Conservation (phyloP, 2,113 vertebrate species). For the Petrocephalus microphthalmus region DNA sequence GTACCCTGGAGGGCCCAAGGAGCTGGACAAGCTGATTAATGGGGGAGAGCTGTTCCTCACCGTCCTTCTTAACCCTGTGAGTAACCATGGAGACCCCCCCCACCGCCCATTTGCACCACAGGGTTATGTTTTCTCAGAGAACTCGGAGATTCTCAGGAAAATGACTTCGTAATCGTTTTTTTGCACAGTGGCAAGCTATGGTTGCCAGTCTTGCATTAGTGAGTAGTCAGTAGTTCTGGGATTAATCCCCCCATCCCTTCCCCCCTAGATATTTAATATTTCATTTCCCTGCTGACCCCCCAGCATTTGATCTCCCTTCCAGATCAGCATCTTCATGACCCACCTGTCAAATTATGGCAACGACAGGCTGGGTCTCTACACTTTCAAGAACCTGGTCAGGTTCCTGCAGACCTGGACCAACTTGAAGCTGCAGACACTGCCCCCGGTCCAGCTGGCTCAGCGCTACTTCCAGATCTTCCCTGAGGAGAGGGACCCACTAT, state of each 20-base stretch:
- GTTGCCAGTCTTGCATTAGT: neutral
- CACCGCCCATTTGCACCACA: neutral
- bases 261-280: neutral
- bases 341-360: conserved; percentile 97
- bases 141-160: neutral
- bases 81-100: conserved; percentile 40
- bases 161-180: neutral
- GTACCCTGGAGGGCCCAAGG: conserved; percentile 86
- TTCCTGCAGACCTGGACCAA: conserved; percentile 94
- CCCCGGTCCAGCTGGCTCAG: conserved; percentile 83
- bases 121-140: neutral
- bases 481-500: conserved; percentile 88
- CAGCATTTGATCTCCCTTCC: neutral
- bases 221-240: neutral
- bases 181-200: neutral
- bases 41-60: conserved; percentile 96
- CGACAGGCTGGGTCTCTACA: conserved; percentile 90
- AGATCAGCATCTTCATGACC: conserved; percentile 99
- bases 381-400: conserved; percentile 85
- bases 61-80: conserved; percentile 89
- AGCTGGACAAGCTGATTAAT: conserved; percentile 94
- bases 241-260: neutral
- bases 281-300: neutral
- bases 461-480: conserved; percentile 97
- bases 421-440: conserved; percentile 85